These are phyloP conservation scores for Oxystoma pomonae DNA, from an alignment of 2,888 invertebrate genomes.

Conservation along the genomic window DNA sequence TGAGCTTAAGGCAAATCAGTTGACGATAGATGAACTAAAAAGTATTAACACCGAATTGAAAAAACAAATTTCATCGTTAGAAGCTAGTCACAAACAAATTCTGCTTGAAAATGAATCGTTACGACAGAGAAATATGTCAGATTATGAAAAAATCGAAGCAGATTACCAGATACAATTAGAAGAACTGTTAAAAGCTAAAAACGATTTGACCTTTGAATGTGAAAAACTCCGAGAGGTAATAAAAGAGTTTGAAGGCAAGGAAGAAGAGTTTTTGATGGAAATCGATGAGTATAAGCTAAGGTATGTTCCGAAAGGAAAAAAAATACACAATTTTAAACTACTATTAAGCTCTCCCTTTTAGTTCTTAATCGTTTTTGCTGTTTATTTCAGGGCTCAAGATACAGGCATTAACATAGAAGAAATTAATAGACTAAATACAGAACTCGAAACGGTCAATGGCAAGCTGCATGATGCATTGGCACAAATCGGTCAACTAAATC, in stretches of 20 bases:
- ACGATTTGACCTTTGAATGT: slow-evolving; percentile 39
- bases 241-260: slow-evolving; percentile 31
- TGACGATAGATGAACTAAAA: slow-evolving; percentile 44
- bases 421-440: not conserved
- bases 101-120: slow-evolving; percentile 47
- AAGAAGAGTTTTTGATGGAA: slow-evolving; percentile 27
- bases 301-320: slow-evolving; percentile 21
- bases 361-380: too few species aligned
- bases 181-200: slow-evolving; percentile 40
- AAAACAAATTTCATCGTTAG: slow-evolving; percentile 49
- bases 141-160: slow-evolving; percentile 51
- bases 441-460: slow-evolving; percentile 2
- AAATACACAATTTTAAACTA: too few species aligned
- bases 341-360: too few species aligned
- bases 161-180: slow-evolving; percentile 49
- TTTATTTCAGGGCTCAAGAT: not conserved
- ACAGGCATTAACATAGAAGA: not conserved
- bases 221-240: slow-evolving; percentile 48
- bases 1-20: slow-evolving; percentile 29
- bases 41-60: slow-evolving; percentile 49
- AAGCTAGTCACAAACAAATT: slow-evolving; percentile 48
- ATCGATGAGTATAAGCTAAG: slow-evolving; percentile 26
- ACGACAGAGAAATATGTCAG: slow-evolving; percentile 44
- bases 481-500: not conserved
- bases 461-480: not conserved